Conservation (phyloP, 2,113 vertebrate species). For the Hyaena hyaena region DNA sequence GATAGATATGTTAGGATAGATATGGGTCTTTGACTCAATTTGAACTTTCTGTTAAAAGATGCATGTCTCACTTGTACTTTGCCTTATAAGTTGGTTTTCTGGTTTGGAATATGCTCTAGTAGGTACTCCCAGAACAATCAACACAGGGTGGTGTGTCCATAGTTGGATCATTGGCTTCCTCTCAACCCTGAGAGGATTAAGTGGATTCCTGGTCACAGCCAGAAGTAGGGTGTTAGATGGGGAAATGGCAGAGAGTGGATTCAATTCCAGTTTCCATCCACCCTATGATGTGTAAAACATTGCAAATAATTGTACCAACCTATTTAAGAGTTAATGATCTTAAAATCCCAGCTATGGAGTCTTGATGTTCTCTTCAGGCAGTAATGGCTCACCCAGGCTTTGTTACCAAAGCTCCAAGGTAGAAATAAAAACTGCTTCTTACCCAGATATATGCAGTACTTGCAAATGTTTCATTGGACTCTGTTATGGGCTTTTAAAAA, state of each 20-base stretch:
- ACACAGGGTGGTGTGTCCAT: not conserved
- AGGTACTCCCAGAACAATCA: not conserved
- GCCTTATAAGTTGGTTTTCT: not conserved
- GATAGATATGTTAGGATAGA: not conserved
- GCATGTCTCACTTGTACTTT: not conserved
- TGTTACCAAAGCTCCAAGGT: not conserved
- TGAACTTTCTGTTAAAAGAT: not conserved
- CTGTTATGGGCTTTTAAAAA: not conserved
- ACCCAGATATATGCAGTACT: not conserved
- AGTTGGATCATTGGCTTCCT: not conserved
- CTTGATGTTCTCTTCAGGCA: not conserved
- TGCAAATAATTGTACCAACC: not conserved
- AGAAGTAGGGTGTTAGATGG: not conserved
- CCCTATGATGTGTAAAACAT: not conserved
- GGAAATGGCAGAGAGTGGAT: not conserved
- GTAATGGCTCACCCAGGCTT: not conserved
- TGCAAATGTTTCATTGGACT: not conserved
- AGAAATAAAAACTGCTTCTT: constrained; percentile 20
- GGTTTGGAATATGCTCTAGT: not conserved
- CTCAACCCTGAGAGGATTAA: not conserved
- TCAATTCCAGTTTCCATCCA: not conserved
- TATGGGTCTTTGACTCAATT: not conserved
- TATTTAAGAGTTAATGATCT: not conserved
- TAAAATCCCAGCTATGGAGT: not conserved
- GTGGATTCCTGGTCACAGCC: not conserved